Base-by-base conservation (phyloP, 1,140 invertebrate species). In the Drosophila busckii region DNA sequence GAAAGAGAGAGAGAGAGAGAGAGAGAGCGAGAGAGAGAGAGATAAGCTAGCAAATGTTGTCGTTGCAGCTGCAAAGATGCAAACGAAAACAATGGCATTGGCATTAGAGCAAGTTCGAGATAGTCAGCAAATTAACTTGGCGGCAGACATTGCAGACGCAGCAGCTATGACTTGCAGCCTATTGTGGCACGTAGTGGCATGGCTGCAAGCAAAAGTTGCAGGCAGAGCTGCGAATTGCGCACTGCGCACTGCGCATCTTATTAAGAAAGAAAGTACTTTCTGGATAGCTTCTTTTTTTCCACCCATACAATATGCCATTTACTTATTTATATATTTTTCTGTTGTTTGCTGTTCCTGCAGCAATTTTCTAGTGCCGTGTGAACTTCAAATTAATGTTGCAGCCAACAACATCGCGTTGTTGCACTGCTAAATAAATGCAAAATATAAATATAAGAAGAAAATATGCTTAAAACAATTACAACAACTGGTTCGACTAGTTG, bases 191-290 rank as follows among this genome's bases (percentile, higher is more conserved):
- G 25, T 17, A 12, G 28, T 28, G 17, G 4, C 22, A 3, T 9
- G 12, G 32, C 13, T 28, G 13, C 19, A 15, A 20, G n/a, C n/a
- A n/a, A n/a, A n/a, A n/a, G n/a, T n/a, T n/a, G n/a, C n/a, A n/a
- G n/a, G n/a, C n/a, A n/a, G n/a, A n/a, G 34, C 23, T 38, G 61
- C 19, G 53, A 52, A 45, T 29, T 50, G 67, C 63, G 69, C 55
- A 46, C 61, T 76, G 71, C 66, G 62, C 66, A 58, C 69, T 75
- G 75, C 75, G 75, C 75, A 80, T 80, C 75, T 80, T 80, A 82
- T 80, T 80, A 80, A 80, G 75, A 80, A 80, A 80, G 75, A 80
- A 80, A 80, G 75, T 80, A 80, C 69, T 82, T 82, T 78, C 71
- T 54, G 56, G 49, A 62, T 55, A 67, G 62, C 54, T 69, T 62